Percentiles rank a stretch among this genome's conserved stretches.
These are phyloP conservation scores for Sebastes minor DNA, from an alignment of 2,797 vertebrate species.

Conservation along the genomic window DNA sequence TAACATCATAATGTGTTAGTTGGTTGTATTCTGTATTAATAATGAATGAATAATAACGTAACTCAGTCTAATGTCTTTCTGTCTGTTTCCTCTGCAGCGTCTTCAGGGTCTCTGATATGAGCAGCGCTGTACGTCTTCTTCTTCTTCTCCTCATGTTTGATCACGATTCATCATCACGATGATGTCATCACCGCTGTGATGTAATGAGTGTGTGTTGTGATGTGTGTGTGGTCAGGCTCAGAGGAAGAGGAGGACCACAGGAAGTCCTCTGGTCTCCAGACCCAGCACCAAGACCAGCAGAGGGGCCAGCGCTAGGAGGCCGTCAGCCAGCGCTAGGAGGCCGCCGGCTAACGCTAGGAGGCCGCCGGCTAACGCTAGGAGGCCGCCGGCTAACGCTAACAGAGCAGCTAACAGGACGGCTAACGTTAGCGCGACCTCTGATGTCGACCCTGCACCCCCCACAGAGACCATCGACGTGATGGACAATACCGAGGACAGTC, in stretches of 20 bases:
- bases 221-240: conserved; percentile 38
- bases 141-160: not conserved
- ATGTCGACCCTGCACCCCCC: not conserved
- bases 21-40: too few species aligned
- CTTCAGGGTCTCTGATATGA: conserved; percentile 48
- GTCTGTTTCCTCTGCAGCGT: not conserved
- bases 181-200: not conserved
- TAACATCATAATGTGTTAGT: too few species aligned
- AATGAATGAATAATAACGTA: too few species aligned
- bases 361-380: not conserved
- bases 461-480: conserved; percentile 64
- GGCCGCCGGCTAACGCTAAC: not conserved
- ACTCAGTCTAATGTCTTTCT: not conserved
- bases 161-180: not conserved
- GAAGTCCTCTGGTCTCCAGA: conserved; percentile 41
- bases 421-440: not conserved
- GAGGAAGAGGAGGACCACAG: conserved; percentile 60
- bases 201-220: not conserved
- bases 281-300: conserved; percentile 44
- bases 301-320: not conserved
- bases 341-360: not conserved
- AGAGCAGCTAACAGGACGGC: not conserved
- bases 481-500: conserved; percentile 58
- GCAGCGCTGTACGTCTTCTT: conserved; percentile 61
- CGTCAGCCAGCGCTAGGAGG: too few species aligned